Conservation (phyloP, 2,797 vertebrate species). For the Threskiornis aethiopicus region DNA sequence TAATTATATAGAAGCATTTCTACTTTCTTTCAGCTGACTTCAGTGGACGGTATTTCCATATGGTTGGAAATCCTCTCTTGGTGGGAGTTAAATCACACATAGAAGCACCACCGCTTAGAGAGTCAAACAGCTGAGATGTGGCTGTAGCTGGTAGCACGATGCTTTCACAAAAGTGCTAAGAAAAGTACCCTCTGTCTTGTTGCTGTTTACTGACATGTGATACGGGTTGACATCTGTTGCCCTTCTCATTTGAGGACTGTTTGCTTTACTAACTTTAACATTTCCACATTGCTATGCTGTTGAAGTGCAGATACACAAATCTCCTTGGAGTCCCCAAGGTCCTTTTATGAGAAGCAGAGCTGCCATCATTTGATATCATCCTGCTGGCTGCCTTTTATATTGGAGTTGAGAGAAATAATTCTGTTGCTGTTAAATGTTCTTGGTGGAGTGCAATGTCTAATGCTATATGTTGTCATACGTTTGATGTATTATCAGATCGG, state of each 20-base stretch:
- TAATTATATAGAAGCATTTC: slow-evolving; percentile 13
- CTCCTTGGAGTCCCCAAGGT: slow-evolving; percentile 49
- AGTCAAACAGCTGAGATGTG: slow-evolving; percentile 39
- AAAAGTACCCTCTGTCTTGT: slow-evolving; percentile 64
- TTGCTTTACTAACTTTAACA: slow-evolving; percentile 72
- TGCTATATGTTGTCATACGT: slow-evolving; percentile 33
- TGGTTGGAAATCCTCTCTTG: background rate
- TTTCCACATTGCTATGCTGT: slow-evolving; percentile 56
- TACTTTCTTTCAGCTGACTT: slow-evolving; percentile 18
- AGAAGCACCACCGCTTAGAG: background rate
- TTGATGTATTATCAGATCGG: slow-evolving; percentile 41
- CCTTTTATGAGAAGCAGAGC: slow-evolving; percentile 41
- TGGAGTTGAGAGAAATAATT: background rate
- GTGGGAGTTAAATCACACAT: slow-evolving; percentile 2
- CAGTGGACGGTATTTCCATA: background rate
- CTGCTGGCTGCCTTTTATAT: slow-evolving; percentile 8
- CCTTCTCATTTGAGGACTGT: slow-evolving; percentile 67
- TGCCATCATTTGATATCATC: slow-evolving; percentile 43
- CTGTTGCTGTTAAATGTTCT: slow-evolving; percentile 3
- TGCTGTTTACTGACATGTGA: slow-evolving; percentile 79
- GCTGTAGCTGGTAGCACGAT: background rate
- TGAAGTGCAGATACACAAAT: slow-evolving; percentile 51
- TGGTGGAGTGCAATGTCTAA: background rate
- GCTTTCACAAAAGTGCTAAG: slow-evolving; percentile 60
- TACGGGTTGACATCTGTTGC: slow-evolving; percentile 76